Evolutionary conservation across 2,113 vertebrate genomes (phyloP).

Genomic region (Lycocorax pyrrhopterus): DNA sequence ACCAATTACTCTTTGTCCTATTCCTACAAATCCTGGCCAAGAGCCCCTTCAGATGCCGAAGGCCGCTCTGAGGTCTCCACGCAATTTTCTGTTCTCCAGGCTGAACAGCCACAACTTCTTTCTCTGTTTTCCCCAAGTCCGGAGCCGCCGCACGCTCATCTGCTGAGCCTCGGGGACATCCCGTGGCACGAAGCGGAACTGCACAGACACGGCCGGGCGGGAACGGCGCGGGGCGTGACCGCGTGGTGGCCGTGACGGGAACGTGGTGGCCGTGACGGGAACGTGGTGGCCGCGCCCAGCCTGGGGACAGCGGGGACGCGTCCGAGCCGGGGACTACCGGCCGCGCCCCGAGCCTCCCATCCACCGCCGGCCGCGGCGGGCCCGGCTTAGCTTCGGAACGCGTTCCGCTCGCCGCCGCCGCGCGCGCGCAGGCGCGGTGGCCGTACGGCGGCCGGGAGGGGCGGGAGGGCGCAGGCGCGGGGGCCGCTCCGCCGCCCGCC

Average conservation of each 20-base stretch:
- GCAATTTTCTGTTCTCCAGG: background rate
- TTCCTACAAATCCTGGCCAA: background rate
- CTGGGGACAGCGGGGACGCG: fast-evolving
- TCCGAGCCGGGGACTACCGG: fast-evolving
- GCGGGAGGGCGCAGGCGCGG: conserved; percentile 51
- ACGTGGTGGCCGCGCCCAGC: fast-evolving
- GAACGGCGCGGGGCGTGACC: background rate
- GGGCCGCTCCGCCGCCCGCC: conserved; percentile 30
- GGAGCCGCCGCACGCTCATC: background rate
- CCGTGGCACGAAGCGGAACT: conserved; percentile 4
- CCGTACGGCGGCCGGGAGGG: background rate
- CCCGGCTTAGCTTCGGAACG: background rate
- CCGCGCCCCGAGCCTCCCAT: fast-evolving
- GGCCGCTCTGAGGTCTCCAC: background rate
- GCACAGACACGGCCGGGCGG: background rate
- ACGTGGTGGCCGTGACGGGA: too few relatives aligned
- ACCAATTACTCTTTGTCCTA: background rate
- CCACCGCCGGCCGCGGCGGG: fast-evolving
- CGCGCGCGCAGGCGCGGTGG: background rate
- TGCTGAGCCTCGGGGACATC: background rate
- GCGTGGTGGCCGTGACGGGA: too few relatives aligned
- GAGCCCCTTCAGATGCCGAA: fast-evolving
- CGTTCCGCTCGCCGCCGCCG: fast-evolving
- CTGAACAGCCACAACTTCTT: background rate
- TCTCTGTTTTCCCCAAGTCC: fast-evolving